These are phyloP conservation scores for Diabrotica virgifera DNA, from an alignment of 1,140 invertebrate genomes.

Conservation along the genomic window DNA sequence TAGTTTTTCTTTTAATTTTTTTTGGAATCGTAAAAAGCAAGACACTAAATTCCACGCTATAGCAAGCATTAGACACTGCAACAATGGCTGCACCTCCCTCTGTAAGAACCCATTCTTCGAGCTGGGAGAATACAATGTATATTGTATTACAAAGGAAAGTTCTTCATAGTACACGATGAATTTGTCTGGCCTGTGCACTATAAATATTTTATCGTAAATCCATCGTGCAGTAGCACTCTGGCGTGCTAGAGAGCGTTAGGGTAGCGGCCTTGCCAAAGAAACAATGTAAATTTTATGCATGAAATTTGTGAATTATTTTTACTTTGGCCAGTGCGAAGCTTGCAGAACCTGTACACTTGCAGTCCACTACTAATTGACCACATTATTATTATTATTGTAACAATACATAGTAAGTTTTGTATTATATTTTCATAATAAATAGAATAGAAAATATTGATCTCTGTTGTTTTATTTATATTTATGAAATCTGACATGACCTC, in stretches of 20 bases:
- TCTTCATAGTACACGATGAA: not conserved
- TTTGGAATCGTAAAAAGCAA: too few relatives aligned
- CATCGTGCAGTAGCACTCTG: slow-evolving; percentile 31
- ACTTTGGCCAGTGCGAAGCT: slow-evolving; percentile 36
- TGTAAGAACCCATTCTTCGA: too few relatives aligned
- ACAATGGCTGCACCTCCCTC: too few relatives aligned
- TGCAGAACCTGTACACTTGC: slow-evolving; percentile 44
- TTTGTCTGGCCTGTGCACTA: not conserved
- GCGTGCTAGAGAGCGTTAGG: slow-evolving; percentile 26
- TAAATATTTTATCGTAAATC: slow-evolving; percentile 20
- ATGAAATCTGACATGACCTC: not conserved
- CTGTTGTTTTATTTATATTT: not conserved
- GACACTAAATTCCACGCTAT: too few relatives aligned
- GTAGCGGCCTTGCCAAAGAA: slow-evolving; percentile 33
- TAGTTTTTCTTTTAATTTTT: too few relatives aligned
- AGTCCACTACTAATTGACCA: slow-evolving; percentile 48
- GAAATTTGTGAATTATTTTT: slow-evolving; percentile 9
- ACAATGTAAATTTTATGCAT: slow-evolving; percentile 11
- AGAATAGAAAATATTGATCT: slow-evolving; percentile 53
- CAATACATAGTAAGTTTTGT: slow-evolving; percentile 65
- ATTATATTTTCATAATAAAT: slow-evolving; percentile 69
- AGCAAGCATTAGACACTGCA: too few relatives aligned
- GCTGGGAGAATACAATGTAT: not conserved
- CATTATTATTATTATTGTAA: slow-evolving; percentile 52
- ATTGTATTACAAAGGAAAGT: not conserved